Base-by-base conservation (phyloP, 2,888 invertebrate genomes). In the Apodemia hepburni region DNA sequence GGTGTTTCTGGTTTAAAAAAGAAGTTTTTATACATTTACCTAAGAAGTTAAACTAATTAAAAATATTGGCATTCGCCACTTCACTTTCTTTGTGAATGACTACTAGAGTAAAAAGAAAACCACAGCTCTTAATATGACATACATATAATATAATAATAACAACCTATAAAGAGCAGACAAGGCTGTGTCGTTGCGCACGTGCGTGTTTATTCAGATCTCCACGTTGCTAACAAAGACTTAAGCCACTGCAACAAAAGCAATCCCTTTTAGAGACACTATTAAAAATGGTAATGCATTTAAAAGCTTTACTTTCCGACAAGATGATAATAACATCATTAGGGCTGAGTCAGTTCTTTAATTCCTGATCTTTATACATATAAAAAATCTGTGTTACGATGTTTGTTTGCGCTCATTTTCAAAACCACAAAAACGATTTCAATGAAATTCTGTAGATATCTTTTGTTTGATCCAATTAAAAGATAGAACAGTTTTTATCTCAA, bases 101-200 rank as follows among this genome's bases (percentile, higher is more conserved):
- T 47, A 47, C 47, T 47, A 45, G 8, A 5, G 2, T 8, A 49
- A 18, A 17, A n/a, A 49, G 17, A 8, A 18, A 49, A 49, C 9
- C 49, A 49, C 47, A 2, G 9, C 8, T 9, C 6, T 33, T 33
- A 17, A n/a, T 5, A 18, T 33, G 18, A 29, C 33, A 45, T 49
- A 29, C n/a, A 17, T 47, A 47, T 33, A 45, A 47, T 58, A 45
- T 29, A 62, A 47, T 33, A 29, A 47, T 58, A 33, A 18, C 58
- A 49, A 70, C 73, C 77, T 77, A 84, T 80, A 84, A 80, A 80
- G 79, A 75, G 73, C 72, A 71, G 72, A 77, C 73, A 82, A 75
- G 68, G 74, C 77, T 79, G 78, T 80, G 78, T 74, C 65, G 33
- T 38, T 38, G 78, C 75, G 77, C 84, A 85, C 82, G 82, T 84